Base-by-base conservation (phyloP, 1,140 invertebrate genomes). In the Cydia splendana region DNA sequence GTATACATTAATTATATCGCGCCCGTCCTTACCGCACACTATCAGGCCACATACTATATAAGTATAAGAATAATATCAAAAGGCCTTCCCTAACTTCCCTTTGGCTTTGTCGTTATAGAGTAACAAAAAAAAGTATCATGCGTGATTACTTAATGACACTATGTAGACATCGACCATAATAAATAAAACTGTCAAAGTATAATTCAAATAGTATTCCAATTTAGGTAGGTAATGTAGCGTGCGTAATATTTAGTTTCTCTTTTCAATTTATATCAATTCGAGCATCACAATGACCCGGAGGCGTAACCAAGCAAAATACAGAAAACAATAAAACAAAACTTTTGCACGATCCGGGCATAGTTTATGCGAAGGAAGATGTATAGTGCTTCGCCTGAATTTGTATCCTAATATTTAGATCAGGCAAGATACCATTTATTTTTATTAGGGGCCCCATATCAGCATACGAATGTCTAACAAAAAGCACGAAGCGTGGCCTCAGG, bases 341-440 rank as follows among this genome's bases (percentile, higher is more conserved):
- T 71, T 71, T 45, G n/a, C 67, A 71, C 77, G 65, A 53, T 76
- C 42, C 69, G 42, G 73, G 77, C 76, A 79, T 78, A 80, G 65
- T 78, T 80, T 82, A 81, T 82, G 79, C 65, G 57, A 20, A 74
- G 69, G 74, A 77, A 84, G 83, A 84, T 84, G 78, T 81, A 84
- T 83, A 80, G 67, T 77, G 76, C 65, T 81, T 75, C 75, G 76
- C 74, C 80, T 79, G 81, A 86, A 84, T 86, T 86, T 82, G 84
- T 86, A 83, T 84, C 83, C 81, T 86, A 82, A 86, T 86, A 86
- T 86, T 84, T 82, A 83, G 83, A 84, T 83, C 83, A 82, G 78
- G 80, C 75, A 75, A 82, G 81, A 82, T 80, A 81, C 81, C 83
- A 84, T 86, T 86, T 84, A 83, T 84, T 86, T 86, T 84, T 86